Conservation (phyloP, 2,888 invertebrate species). For the Thera britannica region DNA sequence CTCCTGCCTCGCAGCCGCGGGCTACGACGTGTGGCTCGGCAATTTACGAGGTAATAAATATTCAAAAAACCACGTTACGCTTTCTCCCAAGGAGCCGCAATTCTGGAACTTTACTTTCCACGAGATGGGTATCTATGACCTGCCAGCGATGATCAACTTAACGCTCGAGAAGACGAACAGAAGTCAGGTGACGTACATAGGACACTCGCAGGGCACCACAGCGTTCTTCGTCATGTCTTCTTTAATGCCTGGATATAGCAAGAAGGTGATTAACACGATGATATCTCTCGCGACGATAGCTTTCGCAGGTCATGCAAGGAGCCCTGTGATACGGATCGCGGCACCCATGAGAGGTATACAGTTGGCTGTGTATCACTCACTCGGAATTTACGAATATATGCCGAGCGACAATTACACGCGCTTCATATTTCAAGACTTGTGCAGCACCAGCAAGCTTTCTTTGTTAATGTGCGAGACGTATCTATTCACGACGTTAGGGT, state of each 20-base stretch:
- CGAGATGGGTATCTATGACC: slow-evolving; percentile 89
- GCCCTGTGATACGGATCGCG: slow-evolving; percentile 31
- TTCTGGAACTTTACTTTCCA: slow-evolving; percentile 90
- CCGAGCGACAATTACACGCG: slow-evolving; percentile 18
- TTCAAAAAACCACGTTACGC: slow-evolving; percentile 71
- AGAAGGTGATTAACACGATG: slow-evolving; percentile 81
- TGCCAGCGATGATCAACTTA: slow-evolving; percentile 90
- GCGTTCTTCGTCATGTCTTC: slow-evolving; percentile 86
- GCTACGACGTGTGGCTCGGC: slow-evolving; percentile 90
- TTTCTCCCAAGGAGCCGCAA: slow-evolving; percentile 50
- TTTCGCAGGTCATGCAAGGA: slow-evolving; percentile 74
- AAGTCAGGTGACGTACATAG: slow-evolving; percentile 86
- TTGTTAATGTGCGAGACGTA: slow-evolving; percentile 38
- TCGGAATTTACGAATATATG: slow-evolving; percentile 22
- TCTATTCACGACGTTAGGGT: slow-evolving; percentile 44
- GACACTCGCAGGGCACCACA: slow-evolving; percentile 90
- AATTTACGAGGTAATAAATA: slow-evolving; percentile 90
- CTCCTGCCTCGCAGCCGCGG: slow-evolving; percentile 84
- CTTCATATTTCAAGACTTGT: slow-evolving; percentile 14
- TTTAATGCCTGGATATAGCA: slow-evolving; percentile 84
- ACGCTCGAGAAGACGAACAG: slow-evolving; percentile 80
- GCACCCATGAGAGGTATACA: slow-evolving; percentile 6
- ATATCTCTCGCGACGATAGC: slow-evolving; percentile 86
- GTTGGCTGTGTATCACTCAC: neutral
- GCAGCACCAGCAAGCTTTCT: slow-evolving; percentile 10